These are phyloP conservation scores for Odontomachus brunneus DNA, from an alignment of 1,140 invertebrate species.

Conservation along the genomic window DNA sequence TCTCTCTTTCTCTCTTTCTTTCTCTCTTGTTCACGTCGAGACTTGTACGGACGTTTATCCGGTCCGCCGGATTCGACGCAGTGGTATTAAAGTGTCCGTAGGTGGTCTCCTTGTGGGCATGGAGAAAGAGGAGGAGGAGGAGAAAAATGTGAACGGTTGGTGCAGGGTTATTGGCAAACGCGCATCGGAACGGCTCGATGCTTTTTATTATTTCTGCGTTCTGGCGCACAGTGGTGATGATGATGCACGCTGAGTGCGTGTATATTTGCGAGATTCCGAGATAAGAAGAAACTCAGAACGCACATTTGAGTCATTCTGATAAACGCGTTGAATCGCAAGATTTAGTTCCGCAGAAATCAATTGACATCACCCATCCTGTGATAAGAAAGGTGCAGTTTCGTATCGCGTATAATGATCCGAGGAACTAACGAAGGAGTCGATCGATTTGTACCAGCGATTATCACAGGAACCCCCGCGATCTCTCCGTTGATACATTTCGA, in stretches of 20 bases:
- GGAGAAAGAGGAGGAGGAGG: not conserved
- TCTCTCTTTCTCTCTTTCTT: conserved; percentile 54
- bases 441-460: too few species aligned
- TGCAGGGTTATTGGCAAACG: conserved; percentile 63
- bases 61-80: conserved; percentile 66
- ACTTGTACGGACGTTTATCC: conserved; percentile 65
- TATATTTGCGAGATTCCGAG: not conserved
- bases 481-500: too few species aligned
- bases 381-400: too few species aligned
- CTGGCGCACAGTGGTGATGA: not conserved
- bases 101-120: conserved; percentile 51
- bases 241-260: not conserved
- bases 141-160: conserved; percentile 64
- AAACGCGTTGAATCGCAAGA: too few species aligned
- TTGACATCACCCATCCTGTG: too few species aligned
- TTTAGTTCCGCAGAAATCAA: too few species aligned
- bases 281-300: not conserved
- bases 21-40: conserved; percentile 60
- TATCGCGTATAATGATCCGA: too few species aligned
- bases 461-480: too few species aligned
- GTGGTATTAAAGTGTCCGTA: conserved; percentile 68
- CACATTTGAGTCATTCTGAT: not conserved
- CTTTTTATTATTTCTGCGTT: conserved; percentile 5
- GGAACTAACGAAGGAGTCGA: too few species aligned
- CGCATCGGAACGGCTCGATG: conserved; percentile 27